Conservation (phyloP, 2,888 invertebrate species). For the Clunio marinus region DNA sequence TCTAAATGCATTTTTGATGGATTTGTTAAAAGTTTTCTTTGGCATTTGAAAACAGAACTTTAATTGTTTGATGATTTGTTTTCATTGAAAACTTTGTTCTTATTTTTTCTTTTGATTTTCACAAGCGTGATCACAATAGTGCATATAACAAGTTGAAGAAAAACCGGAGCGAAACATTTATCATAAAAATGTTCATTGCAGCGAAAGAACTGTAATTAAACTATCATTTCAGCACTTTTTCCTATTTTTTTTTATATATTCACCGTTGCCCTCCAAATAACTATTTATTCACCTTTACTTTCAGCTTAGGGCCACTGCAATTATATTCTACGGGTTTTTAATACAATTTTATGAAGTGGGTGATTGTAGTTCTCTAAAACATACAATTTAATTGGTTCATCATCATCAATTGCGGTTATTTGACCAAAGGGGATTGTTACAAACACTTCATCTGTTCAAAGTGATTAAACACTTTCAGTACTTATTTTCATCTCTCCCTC, state of each 20-base stretch:
- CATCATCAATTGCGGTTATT: conserved; percentile 14
- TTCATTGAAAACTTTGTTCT: too few species aligned
- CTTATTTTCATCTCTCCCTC: too few species aligned
- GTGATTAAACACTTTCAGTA: not conserved
- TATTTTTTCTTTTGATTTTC: too few species aligned
- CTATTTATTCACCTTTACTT: too few species aligned
- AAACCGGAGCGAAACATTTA: conserved; percentile 7
- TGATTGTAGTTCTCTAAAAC: not conserved
- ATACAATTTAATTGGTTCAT: not conserved
- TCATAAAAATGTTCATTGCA: not conserved
- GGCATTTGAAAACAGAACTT: too few species aligned
- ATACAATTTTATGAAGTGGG: not conserved
- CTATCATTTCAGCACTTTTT: not conserved
- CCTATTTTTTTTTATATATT: too few species aligned
- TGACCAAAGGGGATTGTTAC: not conserved
- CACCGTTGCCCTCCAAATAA: too few species aligned
- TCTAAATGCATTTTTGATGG: conserved; percentile 15
- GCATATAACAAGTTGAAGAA: too few species aligned
- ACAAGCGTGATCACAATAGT: too few species aligned
- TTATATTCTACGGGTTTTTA: conserved; percentile 1
- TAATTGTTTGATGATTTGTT: not conserved
- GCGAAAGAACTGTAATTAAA: not conserved
- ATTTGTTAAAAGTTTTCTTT: too few species aligned
- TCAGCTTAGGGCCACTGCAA: not conserved
- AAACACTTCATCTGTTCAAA: not conserved